Percentiles rank a stretch among this genome's conserved stretches.
These are phyloP conservation scores for Astropecten irregularis DNA, from an alignment of 53 echinoderm and acorn worm genomes.

Conservation along the genomic window DNA sequence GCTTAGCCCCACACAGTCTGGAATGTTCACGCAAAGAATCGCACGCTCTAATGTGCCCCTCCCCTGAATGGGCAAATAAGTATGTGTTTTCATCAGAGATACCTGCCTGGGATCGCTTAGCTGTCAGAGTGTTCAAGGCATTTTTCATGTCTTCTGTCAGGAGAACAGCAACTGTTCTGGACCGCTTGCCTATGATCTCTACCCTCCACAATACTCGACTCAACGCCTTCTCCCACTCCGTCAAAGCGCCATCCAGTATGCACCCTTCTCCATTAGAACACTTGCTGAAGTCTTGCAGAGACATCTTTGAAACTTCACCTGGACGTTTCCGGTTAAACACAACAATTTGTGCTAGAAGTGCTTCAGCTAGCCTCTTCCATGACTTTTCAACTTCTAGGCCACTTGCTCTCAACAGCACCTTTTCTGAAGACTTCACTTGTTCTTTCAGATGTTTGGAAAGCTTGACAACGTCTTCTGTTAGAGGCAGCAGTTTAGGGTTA, in stretches of 20 bases:
- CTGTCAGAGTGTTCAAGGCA: not conserved
- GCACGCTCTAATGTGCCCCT: slow-evolving; percentile 55
- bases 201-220: not conserved
- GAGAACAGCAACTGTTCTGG: not conserved
- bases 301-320: slow-evolving; percentile 82
- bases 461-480: slow-evolving; percentile 64
- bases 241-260: slow-evolving; percentile 7
- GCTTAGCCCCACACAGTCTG: slow-evolving; percentile 43
- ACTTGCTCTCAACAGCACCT: not conserved
- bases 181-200: slow-evolving; percentile 1
- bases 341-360: not conserved
- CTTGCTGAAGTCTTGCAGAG: slow-evolving; percentile 53
- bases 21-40: slow-evolving; percentile 60
- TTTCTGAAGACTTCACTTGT: not conserved
- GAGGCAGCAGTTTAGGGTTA: slow-evolving; percentile 64
- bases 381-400: not conserved
- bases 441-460: slow-evolving; percentile 9
- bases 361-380: not conserved
- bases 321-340: slow-evolving; percentile 75
- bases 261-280: slow-evolving; percentile 39
- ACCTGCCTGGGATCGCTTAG: not conserved
- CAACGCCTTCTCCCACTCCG: not conserved
- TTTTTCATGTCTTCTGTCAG: not conserved
- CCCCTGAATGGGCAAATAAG: not conserved
- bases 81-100: not conserved